A percentile compares a stretch with the other conserved stretches of the same genome.
These are phyloP conservation scores for Leuciscus waleckii DNA, from an alignment of 2,797 vertebrate species.

Conservation along the genomic window DNA sequence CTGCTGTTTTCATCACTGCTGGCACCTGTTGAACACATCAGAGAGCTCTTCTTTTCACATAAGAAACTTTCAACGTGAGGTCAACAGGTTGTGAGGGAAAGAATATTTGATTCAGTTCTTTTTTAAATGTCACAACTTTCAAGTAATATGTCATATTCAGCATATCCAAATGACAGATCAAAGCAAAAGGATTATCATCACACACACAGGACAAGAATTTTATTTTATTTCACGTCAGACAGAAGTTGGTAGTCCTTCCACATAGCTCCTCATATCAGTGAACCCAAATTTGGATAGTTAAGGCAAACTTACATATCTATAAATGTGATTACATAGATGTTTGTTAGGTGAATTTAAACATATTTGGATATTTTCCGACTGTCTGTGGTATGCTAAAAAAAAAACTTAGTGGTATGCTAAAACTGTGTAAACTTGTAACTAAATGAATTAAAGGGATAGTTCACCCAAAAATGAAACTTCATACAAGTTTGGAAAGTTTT, in stretches of 20 bases:
- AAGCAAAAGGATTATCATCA: not conserved
- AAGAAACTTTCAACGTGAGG: slow-evolving; percentile 29
- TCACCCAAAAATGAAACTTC: not conserved
- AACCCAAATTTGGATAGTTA: not conserved
- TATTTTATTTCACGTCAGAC: not conserved
- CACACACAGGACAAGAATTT: not conserved
- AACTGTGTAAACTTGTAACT: not conserved
- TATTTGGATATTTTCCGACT: not conserved
- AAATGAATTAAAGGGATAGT: not conserved
- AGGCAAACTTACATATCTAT: not conserved
- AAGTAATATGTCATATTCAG: not conserved
- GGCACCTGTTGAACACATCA: slow-evolving; percentile 70
- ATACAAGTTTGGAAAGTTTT: not conserved
- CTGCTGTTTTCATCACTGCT: slow-evolving; percentile 66
- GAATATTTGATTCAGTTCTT: slow-evolving; percentile 25
- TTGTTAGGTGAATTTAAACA: not conserved
- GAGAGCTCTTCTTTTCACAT: slow-evolving; percentile 38
- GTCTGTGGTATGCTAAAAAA: not conserved
- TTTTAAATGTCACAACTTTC: slow-evolving; percentile 25
- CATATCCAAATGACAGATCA: not conserved
- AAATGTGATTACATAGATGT: not conserved
- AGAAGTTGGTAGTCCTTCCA: not conserved
- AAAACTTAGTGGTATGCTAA: not conserved
- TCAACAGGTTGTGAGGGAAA: slow-evolving; percentile 43
- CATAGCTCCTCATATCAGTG: not conserved